Base-by-base conservation (phyloP, 2,797 vertebrate species). In the Cyprinodon diabolis region DNA sequence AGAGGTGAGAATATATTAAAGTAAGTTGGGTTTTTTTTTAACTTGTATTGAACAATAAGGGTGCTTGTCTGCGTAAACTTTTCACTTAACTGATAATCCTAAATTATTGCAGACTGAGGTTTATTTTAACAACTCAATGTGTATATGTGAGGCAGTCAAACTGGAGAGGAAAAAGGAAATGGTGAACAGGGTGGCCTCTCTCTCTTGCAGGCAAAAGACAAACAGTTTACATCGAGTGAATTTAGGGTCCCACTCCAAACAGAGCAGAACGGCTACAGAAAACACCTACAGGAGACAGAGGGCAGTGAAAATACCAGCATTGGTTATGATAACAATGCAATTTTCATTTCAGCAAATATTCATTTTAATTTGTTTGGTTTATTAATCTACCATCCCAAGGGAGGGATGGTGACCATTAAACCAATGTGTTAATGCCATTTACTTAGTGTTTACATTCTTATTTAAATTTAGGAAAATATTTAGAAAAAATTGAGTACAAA, bases 121-220 rank as follows among this genome's bases (percentile, higher is more conserved):
- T 87, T 88, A 78, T 76, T 84, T 87, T 69, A 77, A 73, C 73
- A 75, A 78, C 72, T 54, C 17, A 1, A 69, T 25, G 75, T 77
- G 69, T 57, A 40, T 66, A 35, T 70, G 75, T 69, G 68, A 37
- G 69, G 52, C 4, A 19, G n/a, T 74, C 1, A 13, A 47, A 82
- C 57, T 87, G 84, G 83, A 88, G 48, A 84, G 86, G 88, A 86
- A 89, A 86, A 62, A 85, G 90, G 87, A 93, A 92, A 87, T 84
- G 71, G 85, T 71, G 74, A 86, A 77, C 78, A 83, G 86, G 86
- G 89, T 78, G 74, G 84, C 69, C 78, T 76, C 76, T 70, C 76
- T 70, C 71, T 75, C 72, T 75, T 82, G 67, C 73, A 74, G 78
- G 75, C 71, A 10, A 76, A 80, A 74, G 62, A 82, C 82, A 90